A percentile compares a stretch with the other conserved stretches of the same genome.
These are phyloP conservation scores for Plectus sambesii DNA, from an alignment of 1,140 invertebrate species.

Conservation along the genomic window DNA sequence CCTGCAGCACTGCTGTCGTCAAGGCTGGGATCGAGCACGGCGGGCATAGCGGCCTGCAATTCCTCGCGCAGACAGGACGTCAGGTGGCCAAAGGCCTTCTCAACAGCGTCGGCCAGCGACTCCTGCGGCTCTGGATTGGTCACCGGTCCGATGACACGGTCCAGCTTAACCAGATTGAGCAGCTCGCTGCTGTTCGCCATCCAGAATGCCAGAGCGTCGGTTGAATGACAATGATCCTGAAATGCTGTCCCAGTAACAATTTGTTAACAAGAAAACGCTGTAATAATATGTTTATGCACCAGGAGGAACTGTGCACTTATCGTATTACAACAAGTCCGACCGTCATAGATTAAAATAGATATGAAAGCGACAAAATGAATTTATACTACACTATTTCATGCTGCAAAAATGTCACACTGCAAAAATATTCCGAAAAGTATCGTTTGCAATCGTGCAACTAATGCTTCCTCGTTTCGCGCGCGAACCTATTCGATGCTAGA, in stretches of 20 bases:
- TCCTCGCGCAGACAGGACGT: conserved; percentile 20
- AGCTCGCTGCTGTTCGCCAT: conserved; percentile 35
- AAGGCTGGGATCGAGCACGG: conserved; percentile 7
- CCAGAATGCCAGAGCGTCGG: conserved; percentile 32
- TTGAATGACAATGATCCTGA: conserved; percentile 18
- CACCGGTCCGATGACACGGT: conserved; percentile 20
- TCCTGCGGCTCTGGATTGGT: conserved; percentile 11
- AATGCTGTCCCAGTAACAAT: conserved; percentile 4
- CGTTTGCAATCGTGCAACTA: too few species aligned
- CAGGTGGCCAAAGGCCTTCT: conserved; percentile 24
- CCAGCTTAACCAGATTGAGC: conserved; percentile 31
- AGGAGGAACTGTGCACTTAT: too few species aligned
- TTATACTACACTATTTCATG: too few species aligned
- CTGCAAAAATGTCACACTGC: too few species aligned
- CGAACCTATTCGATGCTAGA: too few species aligned
- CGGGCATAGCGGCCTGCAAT: conserved; percentile 9
- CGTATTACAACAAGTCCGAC: too few species aligned
- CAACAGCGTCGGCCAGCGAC: conserved; percentile 13
- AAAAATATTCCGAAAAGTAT: conserved; percentile 18
- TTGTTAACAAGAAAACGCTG: too few species aligned
- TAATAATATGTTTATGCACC: too few species aligned
- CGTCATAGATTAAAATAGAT: too few species aligned
- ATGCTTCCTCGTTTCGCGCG: too few species aligned
- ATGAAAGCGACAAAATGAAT: too few species aligned
- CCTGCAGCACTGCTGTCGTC: conserved; percentile 7